Evolutionary conservation across 2,113 vertebrate genomes (phyloP).

Genomic region (Greenwoodochromis staneri): DNA sequence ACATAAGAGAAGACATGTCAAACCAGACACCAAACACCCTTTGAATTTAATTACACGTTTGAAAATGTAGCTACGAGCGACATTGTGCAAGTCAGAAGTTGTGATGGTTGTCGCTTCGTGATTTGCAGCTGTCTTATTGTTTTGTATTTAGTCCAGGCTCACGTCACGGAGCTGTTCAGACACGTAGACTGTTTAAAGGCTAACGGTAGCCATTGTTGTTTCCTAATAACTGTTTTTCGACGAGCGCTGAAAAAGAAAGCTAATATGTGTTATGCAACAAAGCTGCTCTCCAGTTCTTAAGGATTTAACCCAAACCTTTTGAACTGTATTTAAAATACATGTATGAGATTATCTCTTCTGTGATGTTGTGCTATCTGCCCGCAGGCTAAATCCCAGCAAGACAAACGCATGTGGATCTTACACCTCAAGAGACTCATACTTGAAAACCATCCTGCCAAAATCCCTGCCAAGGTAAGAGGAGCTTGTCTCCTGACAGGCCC

Average conservation of each 20-base stretch:
- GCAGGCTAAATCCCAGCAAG: constrained; percentile 93
- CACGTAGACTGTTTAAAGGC: constrained; percentile 28
- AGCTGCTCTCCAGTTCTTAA: neutral
- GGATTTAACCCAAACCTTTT: neutral
- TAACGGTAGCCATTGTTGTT: constrained; percentile 19
- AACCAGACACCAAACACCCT: neutral
- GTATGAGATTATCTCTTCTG: constrained; percentile 14
- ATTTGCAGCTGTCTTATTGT: constrained; percentile 30
- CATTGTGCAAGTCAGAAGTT: constrained; percentile 10
- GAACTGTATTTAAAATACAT: neutral
- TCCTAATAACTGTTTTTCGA: constrained; percentile 2
- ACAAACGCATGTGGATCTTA: constrained; percentile 95
- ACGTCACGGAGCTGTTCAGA: constrained; percentile 20
- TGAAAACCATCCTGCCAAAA: constrained; percentile 97
- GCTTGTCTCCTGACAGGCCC: neutral
- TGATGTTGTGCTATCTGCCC: constrained; percentile 24
- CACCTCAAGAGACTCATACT: constrained; percentile 96
- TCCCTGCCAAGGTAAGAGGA: constrained; percentile 89
- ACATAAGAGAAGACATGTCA: neutral
- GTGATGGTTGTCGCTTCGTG: neutral
- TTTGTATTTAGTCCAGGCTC: neutral
- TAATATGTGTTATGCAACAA: constrained; percentile 20
- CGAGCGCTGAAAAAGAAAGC: neutral
- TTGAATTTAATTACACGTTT: constrained; percentile 2
- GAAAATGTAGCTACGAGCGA: neutral